Evolutionary conservation across 2,888 invertebrate species (phyloP), one percentile per base, ranked within the genome.

Genomic region (Phytoseiulus persimilis): DNA sequence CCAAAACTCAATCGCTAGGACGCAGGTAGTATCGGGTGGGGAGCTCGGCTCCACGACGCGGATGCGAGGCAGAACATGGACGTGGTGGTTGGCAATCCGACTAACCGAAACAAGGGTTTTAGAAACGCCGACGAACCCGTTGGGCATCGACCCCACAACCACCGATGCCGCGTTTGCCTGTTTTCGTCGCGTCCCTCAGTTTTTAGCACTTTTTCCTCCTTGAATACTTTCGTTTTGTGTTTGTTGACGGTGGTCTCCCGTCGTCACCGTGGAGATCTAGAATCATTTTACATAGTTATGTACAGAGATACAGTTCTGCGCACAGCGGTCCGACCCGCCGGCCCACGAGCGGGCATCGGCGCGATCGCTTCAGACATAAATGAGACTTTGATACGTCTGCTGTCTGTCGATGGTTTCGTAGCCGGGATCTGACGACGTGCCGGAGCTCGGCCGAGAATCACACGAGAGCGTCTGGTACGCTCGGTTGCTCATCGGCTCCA

Each of bases 351-450:
- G 18, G 18, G 65, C 18, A 65, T 65, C 14, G 65, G 23, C 32
- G 32, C 87, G 32, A 83, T 45, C 87, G 33, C 33, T 31, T 87
- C 45, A 87, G 87, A 87, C 87, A 33, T 87, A 87, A 45, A 87
- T 87, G 32, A 87, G 87, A 87, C 87, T 87, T n/a, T 87, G 32
- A 45, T 87, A 87, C 32, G 87, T 33, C 87, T 87, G 32, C 32
- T 32, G 33, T 32, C 87, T 31, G 87, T 45, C 87, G 23, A 87
- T 91, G 91, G 90, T 93, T 32, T 87, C 87, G 87, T 87, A 87
- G 32, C 87, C 87, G 3, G 87, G 87, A 33, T 87, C 87, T 87
- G 87, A 87, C 6, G 33, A n/a, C 28, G 87, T 87, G 65, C 65
- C 65, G 11, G 65, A 65, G 18, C 18, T 65, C 11, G 5, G 65